These are phyloP conservation scores for Barnardius zonarius DNA, from an alignment of 2,113 vertebrate species.

Conservation along the genomic window DNA sequence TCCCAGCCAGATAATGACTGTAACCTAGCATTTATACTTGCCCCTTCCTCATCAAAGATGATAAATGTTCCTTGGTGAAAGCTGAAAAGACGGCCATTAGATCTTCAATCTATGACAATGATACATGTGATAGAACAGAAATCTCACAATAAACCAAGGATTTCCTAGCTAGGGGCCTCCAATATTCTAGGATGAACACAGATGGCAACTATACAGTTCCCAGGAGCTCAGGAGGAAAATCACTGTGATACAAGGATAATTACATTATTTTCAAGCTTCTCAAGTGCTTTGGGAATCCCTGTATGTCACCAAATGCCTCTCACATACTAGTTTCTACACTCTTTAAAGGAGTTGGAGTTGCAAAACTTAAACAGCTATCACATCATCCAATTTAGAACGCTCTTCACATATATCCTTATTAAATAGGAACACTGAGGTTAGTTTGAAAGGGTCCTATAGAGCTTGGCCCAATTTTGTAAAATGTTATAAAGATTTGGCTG, in stretches of 20 bases:
- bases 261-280: slow-evolving; percentile 17
- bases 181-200: not conserved
- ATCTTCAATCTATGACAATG: not conserved
- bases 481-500: not conserved
- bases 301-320: not conserved
- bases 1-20: not conserved
- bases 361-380: not conserved
- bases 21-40: not conserved
- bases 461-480: not conserved
- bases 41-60: not conserved
- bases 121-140: not conserved
- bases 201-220: not conserved
- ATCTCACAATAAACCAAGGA: not conserved
- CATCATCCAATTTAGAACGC: not conserved
- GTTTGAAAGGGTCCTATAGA: not conserved
- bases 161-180: not conserved
- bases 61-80: not conserved
- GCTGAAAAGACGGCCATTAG: not conserved
- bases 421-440: not conserved
- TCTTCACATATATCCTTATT: not conserved
- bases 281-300: not conserved
- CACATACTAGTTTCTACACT: not conserved
- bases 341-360: not conserved
- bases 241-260: not conserved
- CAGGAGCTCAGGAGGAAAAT: not conserved